Conservation (phyloP, 1,140 invertebrate species). For the Lasioglossum baleicum region DNA sequence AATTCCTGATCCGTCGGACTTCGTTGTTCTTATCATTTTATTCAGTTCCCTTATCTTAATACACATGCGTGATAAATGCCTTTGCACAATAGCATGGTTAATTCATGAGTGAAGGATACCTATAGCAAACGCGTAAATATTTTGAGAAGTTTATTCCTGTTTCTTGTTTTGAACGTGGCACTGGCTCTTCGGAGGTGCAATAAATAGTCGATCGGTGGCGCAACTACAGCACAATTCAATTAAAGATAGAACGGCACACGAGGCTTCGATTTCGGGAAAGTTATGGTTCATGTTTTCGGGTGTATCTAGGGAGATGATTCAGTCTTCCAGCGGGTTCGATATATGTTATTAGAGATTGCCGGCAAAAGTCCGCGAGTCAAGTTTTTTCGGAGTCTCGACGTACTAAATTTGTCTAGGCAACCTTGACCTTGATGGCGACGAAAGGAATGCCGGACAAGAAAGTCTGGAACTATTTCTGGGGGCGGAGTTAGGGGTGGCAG, state of each 20-base stretch:
- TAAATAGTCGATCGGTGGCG: background rate
- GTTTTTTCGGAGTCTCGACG: conserved; percentile 41
- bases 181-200: background rate
- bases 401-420: conserved; percentile 59
- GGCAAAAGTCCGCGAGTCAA: conserved; percentile 5
- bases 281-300: background rate
- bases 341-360: conserved; percentile 24
- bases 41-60: background rate
- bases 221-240: conserved; percentile 20
- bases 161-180: too few relatives aligned
- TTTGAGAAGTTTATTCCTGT: background rate
- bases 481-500: conserved; percentile 42
- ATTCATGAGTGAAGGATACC: background rate
- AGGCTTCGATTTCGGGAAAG: background rate
- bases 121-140: background rate
- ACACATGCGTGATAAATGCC: background rate
- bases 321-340: background rate
- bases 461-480: conserved; percentile 43
- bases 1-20: background rate
- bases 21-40: conserved; percentile 1
- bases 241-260: background rate
- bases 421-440: conserved; percentile 69
- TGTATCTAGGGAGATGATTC: background rate
- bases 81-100: conserved; percentile 20
- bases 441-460: conserved; percentile 58